A percentile compares a stretch with the other conserved stretches of the same genome.
These are phyloP conservation scores for Sturnira hondurensis DNA, from an alignment of 2,113 vertebrate species.

Conservation along the genomic window DNA sequence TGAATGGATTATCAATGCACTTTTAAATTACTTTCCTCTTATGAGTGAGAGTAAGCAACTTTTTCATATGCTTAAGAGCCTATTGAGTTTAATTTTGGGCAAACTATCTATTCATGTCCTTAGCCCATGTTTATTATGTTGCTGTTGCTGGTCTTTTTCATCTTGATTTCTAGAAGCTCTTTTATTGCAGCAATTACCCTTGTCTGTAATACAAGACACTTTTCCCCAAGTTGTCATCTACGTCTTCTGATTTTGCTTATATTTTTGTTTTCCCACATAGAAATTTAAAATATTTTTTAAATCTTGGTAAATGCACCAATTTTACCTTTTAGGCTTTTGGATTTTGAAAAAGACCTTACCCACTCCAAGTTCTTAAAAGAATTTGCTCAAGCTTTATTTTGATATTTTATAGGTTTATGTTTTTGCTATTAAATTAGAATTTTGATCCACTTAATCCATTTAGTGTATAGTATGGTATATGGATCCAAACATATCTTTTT, in stretches of 20 bases:
- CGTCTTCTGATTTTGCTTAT: not conserved
- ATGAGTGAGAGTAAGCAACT: not conserved
- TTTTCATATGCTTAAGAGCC: not conserved
- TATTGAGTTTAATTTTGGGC: not conserved
- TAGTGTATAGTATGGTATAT: not conserved
- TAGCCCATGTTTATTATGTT: not conserved
- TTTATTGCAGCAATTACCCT: not conserved
- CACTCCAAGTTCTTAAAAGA: not conserved
- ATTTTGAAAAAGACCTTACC: not conserved
- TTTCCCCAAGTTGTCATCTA: not conserved
- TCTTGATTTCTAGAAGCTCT: constrained; percentile 15
- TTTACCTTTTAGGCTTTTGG: not conserved
- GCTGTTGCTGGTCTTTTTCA: not conserved
- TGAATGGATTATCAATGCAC: not conserved
- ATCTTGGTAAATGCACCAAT: not conserved
- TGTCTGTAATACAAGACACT: not conserved
- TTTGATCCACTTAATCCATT: not conserved
- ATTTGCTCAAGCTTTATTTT: not conserved
- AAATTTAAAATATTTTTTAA: not conserved
- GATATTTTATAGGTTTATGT: not conserved
- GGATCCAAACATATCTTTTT: not conserved
- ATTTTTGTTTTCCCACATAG: not conserved
- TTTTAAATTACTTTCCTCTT: not conserved
- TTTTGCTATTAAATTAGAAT: not conserved
- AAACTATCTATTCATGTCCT: not conserved